Percentiles rank a stretch among this genome's conserved stretches.
phyloP scores from a whole-genome alignment of 1,140 invertebrate genomes.

The Choristoneura fumiferana region DNA sequence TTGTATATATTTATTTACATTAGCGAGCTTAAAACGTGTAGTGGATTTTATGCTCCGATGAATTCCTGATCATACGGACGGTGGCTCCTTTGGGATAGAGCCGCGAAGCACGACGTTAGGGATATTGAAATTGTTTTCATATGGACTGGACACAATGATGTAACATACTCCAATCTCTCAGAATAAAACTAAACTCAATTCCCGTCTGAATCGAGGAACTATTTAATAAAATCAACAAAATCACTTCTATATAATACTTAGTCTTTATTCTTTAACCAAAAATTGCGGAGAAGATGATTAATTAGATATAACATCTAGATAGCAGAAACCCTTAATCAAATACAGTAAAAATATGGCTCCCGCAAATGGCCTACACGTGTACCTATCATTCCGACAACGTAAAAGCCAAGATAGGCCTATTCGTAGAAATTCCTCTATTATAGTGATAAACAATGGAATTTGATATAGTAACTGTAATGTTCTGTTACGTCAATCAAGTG shows the following conservation, averaged over 20 bases:
- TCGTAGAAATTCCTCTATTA: background rate
- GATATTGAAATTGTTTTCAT: constrained; percentile 6
- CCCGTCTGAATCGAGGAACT: too few relatives aligned
- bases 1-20: background rate
- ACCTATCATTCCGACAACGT: background rate
- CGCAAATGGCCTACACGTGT: background rate
- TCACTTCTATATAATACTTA: too few relatives aligned
- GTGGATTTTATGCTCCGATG: background rate
- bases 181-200: too few relatives aligned
- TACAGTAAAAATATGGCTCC: too few relatives aligned
- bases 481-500: constrained; percentile 4
- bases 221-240: too few relatives aligned
- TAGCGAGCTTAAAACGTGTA: background rate
- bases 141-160: background rate
- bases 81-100: background rate
- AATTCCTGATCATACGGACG: background rate
- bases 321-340: too few relatives aligned
- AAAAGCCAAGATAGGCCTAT: background rate
- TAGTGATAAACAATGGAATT: constrained; percentile 8
- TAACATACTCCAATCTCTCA: too few relatives aligned
- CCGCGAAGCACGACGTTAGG: background rate
- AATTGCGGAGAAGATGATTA: too few relatives aligned
- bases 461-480: background rate
- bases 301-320: too few relatives aligned
- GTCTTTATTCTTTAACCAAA: too few relatives aligned